phyloP scores from a whole-genome alignment of 2,888 invertebrate genomes.

The Synergus itoensis region DNA sequence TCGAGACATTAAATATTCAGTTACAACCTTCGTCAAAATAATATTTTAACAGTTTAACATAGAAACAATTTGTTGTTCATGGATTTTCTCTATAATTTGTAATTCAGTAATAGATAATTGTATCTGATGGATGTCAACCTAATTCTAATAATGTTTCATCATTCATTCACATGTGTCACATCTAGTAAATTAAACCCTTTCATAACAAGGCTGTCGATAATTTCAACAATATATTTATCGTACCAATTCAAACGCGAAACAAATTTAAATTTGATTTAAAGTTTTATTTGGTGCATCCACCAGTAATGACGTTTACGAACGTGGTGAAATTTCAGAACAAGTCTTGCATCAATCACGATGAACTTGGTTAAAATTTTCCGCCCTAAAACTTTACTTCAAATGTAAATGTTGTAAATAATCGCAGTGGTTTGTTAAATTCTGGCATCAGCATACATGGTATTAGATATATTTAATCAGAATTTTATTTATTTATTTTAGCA shows the following conservation, averaged over 20 bases:
- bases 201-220: neutral
- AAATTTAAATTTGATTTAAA: conserved; percentile 19
- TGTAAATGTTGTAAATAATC: neutral
- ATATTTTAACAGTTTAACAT: too few species aligned
- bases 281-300: neutral
- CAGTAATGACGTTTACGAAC: neutral
- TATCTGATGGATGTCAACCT: neutral
- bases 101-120: neutral
- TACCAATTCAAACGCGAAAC: neutral
- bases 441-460: neutral
- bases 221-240: neutral
- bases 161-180: neutral
- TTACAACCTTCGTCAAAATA: too few species aligned
- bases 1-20: too few species aligned
- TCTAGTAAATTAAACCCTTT: neutral
- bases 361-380: conserved; percentile 2
- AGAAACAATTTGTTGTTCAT: too few species aligned
- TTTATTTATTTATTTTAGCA: too few species aligned
- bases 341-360: neutral
- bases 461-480: too few species aligned
- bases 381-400: neutral
- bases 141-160: neutral
- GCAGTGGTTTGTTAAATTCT: neutral
- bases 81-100: too few species aligned
- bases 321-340: conserved; percentile 13